phyloP scores from a whole-genome alignment of 1,140 invertebrate genomes.

The Globodera ellingtonae region DNA sequence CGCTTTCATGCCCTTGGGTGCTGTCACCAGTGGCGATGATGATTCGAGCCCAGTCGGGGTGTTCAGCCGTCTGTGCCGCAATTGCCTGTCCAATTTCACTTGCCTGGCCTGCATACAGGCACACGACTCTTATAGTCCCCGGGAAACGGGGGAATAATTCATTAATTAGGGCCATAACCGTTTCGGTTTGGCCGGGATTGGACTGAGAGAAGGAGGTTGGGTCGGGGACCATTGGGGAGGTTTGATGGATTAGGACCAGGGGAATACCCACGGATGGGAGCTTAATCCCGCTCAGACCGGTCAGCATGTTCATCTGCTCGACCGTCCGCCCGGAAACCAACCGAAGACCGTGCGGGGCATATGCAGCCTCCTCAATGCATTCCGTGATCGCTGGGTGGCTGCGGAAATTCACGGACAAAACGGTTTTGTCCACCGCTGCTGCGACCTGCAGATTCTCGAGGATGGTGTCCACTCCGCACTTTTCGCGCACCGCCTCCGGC shows the following conservation, averaged over 20 bases:
- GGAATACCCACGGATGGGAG: background rate
- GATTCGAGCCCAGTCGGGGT: background rate
- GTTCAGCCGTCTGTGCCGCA: background rate
- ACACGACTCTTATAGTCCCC: background rate
- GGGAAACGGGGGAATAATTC: background rate
- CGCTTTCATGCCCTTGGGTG: background rate
- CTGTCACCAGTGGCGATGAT: background rate
- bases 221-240: background rate
- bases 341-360: background rate
- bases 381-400: background rate
- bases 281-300: background rate
- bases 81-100: background rate
- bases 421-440: background rate
- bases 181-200: background rate
- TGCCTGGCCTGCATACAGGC: background rate
- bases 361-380: conserved; percentile 1
- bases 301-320: background rate
- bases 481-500: background rate
- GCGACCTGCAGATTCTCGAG: background rate
- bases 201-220: background rate
- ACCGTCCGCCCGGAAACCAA: background rate
- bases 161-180: background rate
- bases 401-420: background rate
- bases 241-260: background rate
- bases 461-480: background rate